These are phyloP conservation scores for Caretta caretta DNA, from an alignment of 2,113 vertebrate genomes.

Conservation along the genomic window DNA sequence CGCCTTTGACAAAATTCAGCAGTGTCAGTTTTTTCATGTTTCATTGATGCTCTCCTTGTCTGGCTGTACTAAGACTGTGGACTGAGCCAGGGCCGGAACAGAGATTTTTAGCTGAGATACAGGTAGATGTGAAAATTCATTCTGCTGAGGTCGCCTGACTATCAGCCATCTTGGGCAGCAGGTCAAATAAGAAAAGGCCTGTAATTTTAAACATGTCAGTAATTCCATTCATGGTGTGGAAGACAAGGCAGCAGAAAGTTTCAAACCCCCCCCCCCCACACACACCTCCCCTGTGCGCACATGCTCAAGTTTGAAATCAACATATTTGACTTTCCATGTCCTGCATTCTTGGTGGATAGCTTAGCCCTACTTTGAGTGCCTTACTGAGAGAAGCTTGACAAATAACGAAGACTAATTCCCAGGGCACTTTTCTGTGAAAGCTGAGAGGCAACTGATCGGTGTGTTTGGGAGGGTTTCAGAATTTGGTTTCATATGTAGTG, in stretches of 20 bases:
- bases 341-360: fast-evolving
- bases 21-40: not conserved
- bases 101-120: not conserved
- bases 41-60: not conserved
- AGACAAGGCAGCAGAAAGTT: not conserved
- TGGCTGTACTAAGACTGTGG: not conserved
- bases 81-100: not conserved
- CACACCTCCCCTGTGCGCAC: too few relatives aligned
- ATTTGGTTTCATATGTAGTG: not conserved
- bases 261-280: not conserved
- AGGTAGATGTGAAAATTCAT: not conserved
- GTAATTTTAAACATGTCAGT: not conserved
- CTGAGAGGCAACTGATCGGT: not conserved
- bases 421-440: not conserved
- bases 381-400: fast-evolving
- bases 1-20: not conserved
- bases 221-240: not conserved
- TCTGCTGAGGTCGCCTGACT: not conserved
- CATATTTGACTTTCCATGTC: fast-evolving
- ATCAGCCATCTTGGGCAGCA: not conserved
- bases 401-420: fast-evolving
- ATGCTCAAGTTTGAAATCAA: not conserved
- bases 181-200: not conserved
- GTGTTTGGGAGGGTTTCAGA: not conserved
- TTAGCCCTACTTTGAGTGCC: fast-evolving